These are phyloP conservation scores for Coilia nasus DNA, from an alignment of 2,797 vertebrate species.

Conservation along the genomic window DNA sequence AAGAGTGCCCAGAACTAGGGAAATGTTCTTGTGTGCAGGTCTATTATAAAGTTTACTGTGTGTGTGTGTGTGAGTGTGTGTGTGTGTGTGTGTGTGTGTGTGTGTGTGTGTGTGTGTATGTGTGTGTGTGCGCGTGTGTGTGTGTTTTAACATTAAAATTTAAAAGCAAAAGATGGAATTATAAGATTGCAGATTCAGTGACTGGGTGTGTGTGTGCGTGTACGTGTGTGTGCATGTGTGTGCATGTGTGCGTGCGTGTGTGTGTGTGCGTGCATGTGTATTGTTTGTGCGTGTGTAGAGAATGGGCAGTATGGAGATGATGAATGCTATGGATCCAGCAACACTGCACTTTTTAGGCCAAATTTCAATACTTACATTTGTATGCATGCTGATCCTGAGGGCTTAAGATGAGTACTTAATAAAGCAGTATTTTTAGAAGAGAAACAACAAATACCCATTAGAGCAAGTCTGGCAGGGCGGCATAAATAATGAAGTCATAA, in stretches of 20 bases:
- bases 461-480: too few relatives aligned
- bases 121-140: background rate
- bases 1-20: background rate
- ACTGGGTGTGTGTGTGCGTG: conserved; percentile 13
- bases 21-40: background rate
- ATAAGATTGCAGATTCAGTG: conserved; percentile 28
- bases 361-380: too few relatives aligned
- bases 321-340: too few relatives aligned
- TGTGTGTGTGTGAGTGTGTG: background rate
- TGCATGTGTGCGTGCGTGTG: background rate
- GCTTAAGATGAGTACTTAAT: too few relatives aligned
- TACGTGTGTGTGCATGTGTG: background rate
- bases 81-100: conserved; percentile 9
- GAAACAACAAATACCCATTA: too few relatives aligned
- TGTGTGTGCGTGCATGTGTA: background rate
- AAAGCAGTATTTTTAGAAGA: too few relatives aligned
- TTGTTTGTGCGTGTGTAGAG: background rate
- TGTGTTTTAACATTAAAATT: too few relatives aligned
- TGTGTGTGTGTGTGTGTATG: background rate
- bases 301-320: too few relatives aligned
- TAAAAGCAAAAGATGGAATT: too few relatives aligned
- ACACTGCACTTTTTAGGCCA: too few relatives aligned
- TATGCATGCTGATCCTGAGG: too few relatives aligned
- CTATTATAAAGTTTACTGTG: background rate
- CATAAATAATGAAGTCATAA: too few relatives aligned